Percentiles rank a stretch among this genome's conserved stretches.
Conservation (phyloP, 2,888 invertebrate species). For the Villa cingulata region DNA sequence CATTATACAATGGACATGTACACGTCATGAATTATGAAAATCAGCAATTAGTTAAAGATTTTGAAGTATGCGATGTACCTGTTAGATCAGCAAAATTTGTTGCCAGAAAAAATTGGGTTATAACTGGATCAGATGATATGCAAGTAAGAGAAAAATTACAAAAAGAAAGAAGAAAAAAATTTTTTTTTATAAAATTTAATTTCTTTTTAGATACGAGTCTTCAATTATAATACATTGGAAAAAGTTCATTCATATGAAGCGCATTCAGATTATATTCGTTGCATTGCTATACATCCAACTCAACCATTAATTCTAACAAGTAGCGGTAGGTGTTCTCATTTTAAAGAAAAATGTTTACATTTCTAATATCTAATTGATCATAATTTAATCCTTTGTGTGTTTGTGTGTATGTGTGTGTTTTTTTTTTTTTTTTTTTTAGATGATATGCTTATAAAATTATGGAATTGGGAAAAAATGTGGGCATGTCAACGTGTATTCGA, state of each 20-base stretch:
- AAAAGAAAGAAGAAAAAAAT: neutral
- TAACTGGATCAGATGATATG: conserved; percentile 95
- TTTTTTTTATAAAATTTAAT: neutral
- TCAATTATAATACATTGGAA: conserved; percentile 97
- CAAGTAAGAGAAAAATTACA: conserved; percentile 35
- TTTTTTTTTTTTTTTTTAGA: conserved; percentile 43
- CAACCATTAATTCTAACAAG: conserved; percentile 94
- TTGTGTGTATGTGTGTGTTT: no score
- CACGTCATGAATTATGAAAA: conserved; percentile 99
- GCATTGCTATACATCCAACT: conserved; percentile 92
- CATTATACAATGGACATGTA: conserved; percentile 96
- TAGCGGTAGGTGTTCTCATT: conserved; percentile 54
- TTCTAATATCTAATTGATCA: neutral
- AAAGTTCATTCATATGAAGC: conserved; percentile 93
- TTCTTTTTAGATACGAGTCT: conserved; percentile 56
- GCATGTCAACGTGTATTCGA: conserved; percentile 96
- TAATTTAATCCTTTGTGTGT: neutral
- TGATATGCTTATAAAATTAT: conserved; percentile 95
- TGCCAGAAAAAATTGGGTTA: conserved; percentile 95
- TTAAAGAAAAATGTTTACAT: no score
- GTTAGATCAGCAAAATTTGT: conserved; percentile 94
- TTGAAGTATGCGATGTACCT: conserved; percentile 92
- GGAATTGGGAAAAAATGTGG: conserved; percentile 99
- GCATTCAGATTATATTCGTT: conserved; percentile 94
- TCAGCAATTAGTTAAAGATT: conserved; percentile 75